Evolutionary conservation across 2,888 invertebrate genomes (phyloP), one percentile per base, ranked within the genome.

Genomic region (Andrena trimmerana): DNA sequence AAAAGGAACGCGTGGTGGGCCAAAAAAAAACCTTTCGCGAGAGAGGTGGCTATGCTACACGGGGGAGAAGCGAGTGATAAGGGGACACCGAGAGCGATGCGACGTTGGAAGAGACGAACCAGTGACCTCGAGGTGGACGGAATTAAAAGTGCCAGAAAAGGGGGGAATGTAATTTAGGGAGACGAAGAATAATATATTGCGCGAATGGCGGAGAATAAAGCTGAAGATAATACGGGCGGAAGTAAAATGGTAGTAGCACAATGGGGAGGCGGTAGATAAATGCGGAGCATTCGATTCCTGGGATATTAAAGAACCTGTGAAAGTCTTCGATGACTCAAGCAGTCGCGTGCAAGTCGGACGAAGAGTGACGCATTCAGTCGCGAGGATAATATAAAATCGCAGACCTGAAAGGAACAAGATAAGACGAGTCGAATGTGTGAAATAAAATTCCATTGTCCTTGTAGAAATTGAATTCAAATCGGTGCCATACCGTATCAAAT

Each of bases 251-350:
- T 20, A 24, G 54, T 16, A 16, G 54, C 54, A 68, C 68, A 54
- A 68, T 68, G 54, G 54, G 13, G 24, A 54, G n/a, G 29, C 36
- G 50, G 0, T 13, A 20, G 59, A 5, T 50, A n/a, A 70, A 52
- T n/a, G 54, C n/a, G 52, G 52, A 33, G 36, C 59, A 60, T 66
- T 79, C 69, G 79, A 78, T 59, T 69, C 68, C 54, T 77, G 62
- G 66, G 63, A 77, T 68, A 68, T 54, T 57, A 67, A 62, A 16
- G 42, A 63, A 29, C 5, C 27, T 36, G 2, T 10, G 6, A 16
- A 42, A n/a, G 7, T 42, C 16, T 6, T 7, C 52, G 13, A 36
- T 2, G 27, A 27, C 42, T 65, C 16, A 29, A 42, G 16, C 13
- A 42, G 42, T 27, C 27, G 7, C 42, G 13, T 48, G n/a, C 36